Evolutionary conservation across 1,140 invertebrate genomes (phyloP).

Genomic region (Chironomus striatipennis): DNA sequence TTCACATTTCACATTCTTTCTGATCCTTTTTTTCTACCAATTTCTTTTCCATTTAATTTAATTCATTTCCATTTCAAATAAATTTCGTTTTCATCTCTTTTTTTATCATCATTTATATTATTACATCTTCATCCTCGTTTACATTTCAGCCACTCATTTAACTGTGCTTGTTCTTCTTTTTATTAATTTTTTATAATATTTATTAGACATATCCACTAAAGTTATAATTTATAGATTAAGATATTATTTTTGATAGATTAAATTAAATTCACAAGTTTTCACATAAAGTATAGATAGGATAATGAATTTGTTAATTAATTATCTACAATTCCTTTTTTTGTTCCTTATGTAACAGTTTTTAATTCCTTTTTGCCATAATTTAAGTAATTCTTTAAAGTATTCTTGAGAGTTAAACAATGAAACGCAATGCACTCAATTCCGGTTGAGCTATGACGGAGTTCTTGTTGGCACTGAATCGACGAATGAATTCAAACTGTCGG

Average conservation of each 20-base stretch:
- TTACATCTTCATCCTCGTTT: background rate
- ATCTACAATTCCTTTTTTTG: background rate
- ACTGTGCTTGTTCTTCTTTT: background rate
- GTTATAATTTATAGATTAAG: background rate
- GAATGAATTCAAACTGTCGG: background rate
- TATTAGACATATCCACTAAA: background rate
- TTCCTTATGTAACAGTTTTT: background rate
- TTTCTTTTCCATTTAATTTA: slow-evolving; percentile 9
- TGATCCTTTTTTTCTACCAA: background rate
- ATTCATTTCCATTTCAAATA: background rate
- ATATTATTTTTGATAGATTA: background rate
- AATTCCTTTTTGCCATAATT: background rate
- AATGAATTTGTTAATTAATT: too few species aligned
- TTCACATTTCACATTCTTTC: background rate
- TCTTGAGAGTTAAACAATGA: slow-evolving; percentile 4
- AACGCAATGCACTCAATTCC: slow-evolving; percentile 18
- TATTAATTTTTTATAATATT: background rate
- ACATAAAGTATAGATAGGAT: too few species aligned
- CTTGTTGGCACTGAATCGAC: slow-evolving; percentile 18
- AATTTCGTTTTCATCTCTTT: background rate
- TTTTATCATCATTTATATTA: background rate
- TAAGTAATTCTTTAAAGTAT: background rate
- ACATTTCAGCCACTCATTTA: background rate
- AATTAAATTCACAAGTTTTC: background rate
- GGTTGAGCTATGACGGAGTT: slow-evolving; percentile 14